A percentile compares a stretch with the other conserved stretches of the same genome.
Conservation (phyloP, 2,888 invertebrate genomes). For the Acrobasis repandana region DNA sequence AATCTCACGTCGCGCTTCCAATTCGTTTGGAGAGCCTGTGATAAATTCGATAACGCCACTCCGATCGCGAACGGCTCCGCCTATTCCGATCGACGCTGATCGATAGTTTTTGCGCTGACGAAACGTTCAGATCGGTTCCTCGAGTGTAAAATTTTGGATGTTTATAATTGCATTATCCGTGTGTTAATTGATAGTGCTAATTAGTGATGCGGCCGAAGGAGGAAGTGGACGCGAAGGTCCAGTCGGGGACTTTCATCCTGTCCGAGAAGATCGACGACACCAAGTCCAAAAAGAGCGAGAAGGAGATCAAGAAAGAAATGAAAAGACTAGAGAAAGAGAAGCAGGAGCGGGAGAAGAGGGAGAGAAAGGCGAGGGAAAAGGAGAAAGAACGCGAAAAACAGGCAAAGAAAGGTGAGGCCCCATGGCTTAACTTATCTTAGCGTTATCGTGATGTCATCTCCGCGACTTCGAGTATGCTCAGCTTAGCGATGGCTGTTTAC, state of each 20-base stretch:
- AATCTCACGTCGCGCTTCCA: constrained; percentile 46
- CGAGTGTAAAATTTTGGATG: constrained; percentile 59
- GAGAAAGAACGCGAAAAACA: constrained; percentile 76
- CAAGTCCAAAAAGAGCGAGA: constrained; percentile 73
- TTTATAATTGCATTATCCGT: constrained; percentile 53
- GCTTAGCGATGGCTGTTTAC: constrained; percentile 32
- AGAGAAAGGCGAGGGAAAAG: constrained; percentile 79
- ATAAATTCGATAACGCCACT: constrained; percentile 66
- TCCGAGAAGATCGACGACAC: constrained; percentile 82
- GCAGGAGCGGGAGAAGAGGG: constrained; percentile 74
- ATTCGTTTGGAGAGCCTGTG: constrained; percentile 65
- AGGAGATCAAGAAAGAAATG: constrained; percentile 80
- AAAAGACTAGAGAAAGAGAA: constrained; percentile 77
- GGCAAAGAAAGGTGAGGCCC: constrained; percentile 66
- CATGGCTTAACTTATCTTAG: constrained; percentile 31
- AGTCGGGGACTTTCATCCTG: constrained; percentile 80
- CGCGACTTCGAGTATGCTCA: neutral
- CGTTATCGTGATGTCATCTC: constrained; percentile 64
- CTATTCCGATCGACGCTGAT: constrained; percentile 56
- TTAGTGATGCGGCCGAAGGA: constrained; percentile 74
- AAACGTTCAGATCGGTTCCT: constrained; percentile 52
- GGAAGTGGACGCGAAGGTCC: constrained; percentile 65
- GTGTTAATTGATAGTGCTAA: constrained; percentile 48
- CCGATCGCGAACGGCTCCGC: constrained; percentile 62
- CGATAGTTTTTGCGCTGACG: constrained; percentile 56